These are phyloP conservation scores for Phylloscopus trochilus DNA, from an alignment of 2,113 vertebrate genomes.

Conservation along the genomic window DNA sequence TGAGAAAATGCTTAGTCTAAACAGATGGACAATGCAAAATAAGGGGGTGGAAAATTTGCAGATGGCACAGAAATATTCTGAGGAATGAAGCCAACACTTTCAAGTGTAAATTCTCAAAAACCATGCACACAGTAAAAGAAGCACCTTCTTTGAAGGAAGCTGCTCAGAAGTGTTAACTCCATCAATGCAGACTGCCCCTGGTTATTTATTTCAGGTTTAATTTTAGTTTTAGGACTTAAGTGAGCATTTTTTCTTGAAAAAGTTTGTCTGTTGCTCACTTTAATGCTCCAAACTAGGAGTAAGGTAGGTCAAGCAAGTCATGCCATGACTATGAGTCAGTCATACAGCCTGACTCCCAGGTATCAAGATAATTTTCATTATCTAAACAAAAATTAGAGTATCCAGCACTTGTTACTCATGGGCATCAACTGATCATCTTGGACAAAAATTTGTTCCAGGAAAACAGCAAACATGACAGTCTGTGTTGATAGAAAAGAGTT, in stretches of 20 bases:
- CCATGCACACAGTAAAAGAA: not conserved
- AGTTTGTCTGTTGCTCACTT: not conserved
- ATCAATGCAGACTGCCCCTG: not conserved
- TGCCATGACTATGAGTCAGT: not conserved
- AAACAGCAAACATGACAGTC: not conserved
- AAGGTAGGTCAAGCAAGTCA: not conserved
- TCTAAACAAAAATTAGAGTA: not conserved
- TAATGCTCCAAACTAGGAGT: not conserved
- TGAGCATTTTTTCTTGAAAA: slow-evolving; percentile 20
- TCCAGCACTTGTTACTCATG: not conserved
- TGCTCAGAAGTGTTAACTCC: not conserved
- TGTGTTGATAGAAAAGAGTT: not conserved
- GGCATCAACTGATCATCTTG: not conserved
- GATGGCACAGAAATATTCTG: not conserved
- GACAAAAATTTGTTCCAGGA: not conserved
- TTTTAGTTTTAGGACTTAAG: not conserved
- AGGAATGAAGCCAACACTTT: not conserved
- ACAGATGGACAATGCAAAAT: not conserved
- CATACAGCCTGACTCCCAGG: not conserved
- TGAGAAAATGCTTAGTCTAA: not conserved
- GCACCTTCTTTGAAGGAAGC: not conserved
- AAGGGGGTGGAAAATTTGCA: not conserved
- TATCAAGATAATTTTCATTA: not conserved
- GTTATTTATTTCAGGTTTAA: not conserved
- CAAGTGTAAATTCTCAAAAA: not conserved